Evolutionary conservation across 2,797 vertebrate species (phyloP).

Genomic region (Smutsia temminckii): DNA sequence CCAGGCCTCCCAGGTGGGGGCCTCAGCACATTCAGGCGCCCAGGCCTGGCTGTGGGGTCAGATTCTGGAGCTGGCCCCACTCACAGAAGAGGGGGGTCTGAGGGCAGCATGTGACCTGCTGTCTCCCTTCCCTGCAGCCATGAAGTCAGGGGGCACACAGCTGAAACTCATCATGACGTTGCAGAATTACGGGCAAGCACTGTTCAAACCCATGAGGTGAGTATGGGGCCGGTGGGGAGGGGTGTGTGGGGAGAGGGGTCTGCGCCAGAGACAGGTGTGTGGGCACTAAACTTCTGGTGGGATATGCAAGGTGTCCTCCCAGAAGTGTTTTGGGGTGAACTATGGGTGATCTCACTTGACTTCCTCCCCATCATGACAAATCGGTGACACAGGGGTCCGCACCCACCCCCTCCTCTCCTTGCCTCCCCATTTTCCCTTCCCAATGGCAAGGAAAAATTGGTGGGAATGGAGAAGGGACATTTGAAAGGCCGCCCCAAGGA

Average conservation of each 20-base stretch:
- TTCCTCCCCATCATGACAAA: not conserved
- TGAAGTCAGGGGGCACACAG: constrained; percentile 99
- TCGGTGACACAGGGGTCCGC: accelerated
- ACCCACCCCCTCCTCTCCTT: not conserved
- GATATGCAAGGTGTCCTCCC: not conserved
- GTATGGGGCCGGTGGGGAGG: constrained; percentile 63
- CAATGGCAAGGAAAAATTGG: too few relatives aligned
- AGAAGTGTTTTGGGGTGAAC: not conserved
- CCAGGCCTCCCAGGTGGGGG: not conserved
- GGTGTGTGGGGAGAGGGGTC: accelerated
- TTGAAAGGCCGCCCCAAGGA: not conserved
- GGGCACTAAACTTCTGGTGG: accelerated
- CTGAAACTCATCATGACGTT: constrained; percentile 99
- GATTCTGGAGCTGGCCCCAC: not conserved
- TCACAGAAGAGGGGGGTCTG: not conserved
- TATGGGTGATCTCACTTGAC: not conserved
- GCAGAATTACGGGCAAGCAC: constrained; percentile 98
- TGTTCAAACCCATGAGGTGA: constrained; percentile 95
- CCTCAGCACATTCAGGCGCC: accelerated
- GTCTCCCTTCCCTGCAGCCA: constrained; percentile 86
- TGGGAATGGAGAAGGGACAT: not conserved
- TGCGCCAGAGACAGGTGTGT: too few relatives aligned
- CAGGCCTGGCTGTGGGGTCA: accelerated
- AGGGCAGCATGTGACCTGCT: not conserved
- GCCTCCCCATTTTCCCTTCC: not conserved